phyloP scores from a whole-genome alignment of 2,113 vertebrate genomes.

The Sphaerodactylus townsendi region DNA sequence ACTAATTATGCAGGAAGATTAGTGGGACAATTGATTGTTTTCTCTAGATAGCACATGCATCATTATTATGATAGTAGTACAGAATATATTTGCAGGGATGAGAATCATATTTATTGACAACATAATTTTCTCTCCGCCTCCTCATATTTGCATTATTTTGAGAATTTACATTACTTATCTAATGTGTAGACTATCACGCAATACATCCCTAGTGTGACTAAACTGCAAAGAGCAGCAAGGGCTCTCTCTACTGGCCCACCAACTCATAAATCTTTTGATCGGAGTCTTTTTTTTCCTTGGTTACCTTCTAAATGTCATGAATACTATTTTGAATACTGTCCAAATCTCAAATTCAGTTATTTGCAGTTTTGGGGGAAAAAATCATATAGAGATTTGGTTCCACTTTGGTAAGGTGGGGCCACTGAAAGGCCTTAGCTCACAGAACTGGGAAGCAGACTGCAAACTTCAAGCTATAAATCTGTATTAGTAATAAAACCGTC shows the following conservation, averaged over 20 bases:
- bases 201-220: neutral
- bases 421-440: neutral
- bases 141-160: neutral
- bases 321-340: neutral
- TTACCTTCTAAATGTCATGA: neutral
- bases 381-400: neutral
- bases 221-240: neutral
- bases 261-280: neutral
- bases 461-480: neutral
- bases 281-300: neutral
- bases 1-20: too few relatives aligned
- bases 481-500: neutral
- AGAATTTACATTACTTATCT: neutral
- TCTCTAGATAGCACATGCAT: neutral
- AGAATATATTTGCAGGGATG: too few relatives aligned
- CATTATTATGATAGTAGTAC: neutral
- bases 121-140: neutral
- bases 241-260: neutral
- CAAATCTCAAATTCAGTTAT: neutral
- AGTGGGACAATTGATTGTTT: neutral
- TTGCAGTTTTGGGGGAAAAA: neutral
- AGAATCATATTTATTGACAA: neutral
- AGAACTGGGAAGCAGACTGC: neutral
- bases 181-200: neutral
- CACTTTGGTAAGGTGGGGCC: neutral